These are phyloP conservation scores for Trichomalopsis sarcophagae DNA, from an alignment of 1,140 invertebrate genomes.

Conservation along the genomic window DNA sequence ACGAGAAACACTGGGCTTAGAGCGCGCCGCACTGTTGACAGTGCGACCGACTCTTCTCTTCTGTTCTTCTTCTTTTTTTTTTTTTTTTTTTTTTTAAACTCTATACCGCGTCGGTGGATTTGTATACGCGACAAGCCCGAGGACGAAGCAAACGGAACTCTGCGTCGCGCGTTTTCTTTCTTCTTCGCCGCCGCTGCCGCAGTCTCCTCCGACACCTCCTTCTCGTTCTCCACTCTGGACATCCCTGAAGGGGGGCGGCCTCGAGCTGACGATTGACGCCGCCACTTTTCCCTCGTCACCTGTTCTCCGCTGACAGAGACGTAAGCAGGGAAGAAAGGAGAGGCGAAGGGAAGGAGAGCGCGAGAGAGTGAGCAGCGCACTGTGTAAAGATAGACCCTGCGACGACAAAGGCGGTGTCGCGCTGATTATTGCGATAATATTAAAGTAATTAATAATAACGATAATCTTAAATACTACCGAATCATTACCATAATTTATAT, in stretches of 20 bases:
- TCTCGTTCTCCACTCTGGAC: neutral
- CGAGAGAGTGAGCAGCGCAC: slow-evolving; percentile 47
- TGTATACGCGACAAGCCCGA: neutral
- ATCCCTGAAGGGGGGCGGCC: neutral
- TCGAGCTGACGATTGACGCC: neutral
- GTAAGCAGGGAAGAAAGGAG: neutral
- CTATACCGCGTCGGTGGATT: neutral
- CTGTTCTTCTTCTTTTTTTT: neutral
- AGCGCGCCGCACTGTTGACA: slow-evolving; percentile 30
- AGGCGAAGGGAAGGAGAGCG: slow-evolving; percentile 40
- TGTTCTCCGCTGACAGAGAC: neutral
- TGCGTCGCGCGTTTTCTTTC: slow-evolving; percentile 14
- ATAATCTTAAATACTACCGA: slow-evolving; percentile 70
- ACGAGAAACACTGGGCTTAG: neutral
- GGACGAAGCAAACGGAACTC: neutral
- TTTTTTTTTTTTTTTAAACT: slow-evolving; percentile 12
- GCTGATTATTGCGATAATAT: slow-evolving; percentile 61
- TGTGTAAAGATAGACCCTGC: slow-evolving; percentile 26
- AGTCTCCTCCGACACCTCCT: neutral
- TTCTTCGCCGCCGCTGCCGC: slow-evolving; percentile 22
- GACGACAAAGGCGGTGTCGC: slow-evolving; percentile 55
- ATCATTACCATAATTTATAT: slow-evolving; percentile 76
- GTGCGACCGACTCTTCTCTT: slow-evolving; percentile 9
- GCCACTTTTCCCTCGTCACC: neutral
- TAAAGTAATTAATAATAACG: slow-evolving; percentile 61